These are phyloP conservation scores for Ectemnius lituratus DNA, from an alignment of 2,888 invertebrate species.

Conservation along the genomic window DNA sequence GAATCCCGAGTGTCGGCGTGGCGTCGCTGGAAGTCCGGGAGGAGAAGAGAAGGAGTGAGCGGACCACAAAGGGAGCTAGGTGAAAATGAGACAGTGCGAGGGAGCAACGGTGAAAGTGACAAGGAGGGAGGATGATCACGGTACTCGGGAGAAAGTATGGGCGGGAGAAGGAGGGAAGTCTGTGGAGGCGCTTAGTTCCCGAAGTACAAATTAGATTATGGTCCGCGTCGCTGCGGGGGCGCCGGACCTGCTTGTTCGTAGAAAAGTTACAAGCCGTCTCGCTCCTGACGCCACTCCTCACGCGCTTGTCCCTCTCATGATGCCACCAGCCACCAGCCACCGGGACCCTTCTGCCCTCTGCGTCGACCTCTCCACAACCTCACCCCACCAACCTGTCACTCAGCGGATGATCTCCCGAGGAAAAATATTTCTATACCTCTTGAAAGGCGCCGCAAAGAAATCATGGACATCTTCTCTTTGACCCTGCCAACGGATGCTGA, in stretches of 20 bases:
- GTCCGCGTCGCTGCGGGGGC: conserved; percentile 71
- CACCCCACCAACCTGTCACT: conserved; percentile 44
- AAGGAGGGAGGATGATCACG: conserved; percentile 2
- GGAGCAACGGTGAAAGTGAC: conserved; percentile 9
- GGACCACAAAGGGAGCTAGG: conserved; percentile 32
- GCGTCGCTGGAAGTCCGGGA: conserved; percentile 36
- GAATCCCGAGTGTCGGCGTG: conserved; percentile 41
- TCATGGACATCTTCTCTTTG: conserved; percentile 37
- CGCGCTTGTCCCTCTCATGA: conserved; percentile 48
- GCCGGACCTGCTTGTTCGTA: conserved; percentile 62
- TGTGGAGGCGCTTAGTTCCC: conserved; percentile 62
- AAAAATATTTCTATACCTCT: conserved; percentile 73
- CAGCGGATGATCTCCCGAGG: conserved; percentile 54
- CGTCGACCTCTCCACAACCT: conserved; percentile 26
- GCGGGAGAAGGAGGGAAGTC: conserved; percentile 24
- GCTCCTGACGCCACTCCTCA: conserved; percentile 41
- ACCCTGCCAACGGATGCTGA: conserved; percentile 21
- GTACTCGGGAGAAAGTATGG: conserved; percentile 1
- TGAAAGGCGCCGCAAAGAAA: conserved; percentile 59
- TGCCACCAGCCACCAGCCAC: conserved; percentile 30
- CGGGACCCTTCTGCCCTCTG: conserved; percentile 39
- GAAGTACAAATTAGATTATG: conserved; percentile 75
- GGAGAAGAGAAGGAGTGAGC: conserved; percentile 28
- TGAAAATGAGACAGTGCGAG: conserved; percentile 14
- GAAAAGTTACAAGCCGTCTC: conserved; percentile 72